phyloP scores from a whole-genome alignment of 2,888 invertebrate genomes.

The Pyrgus malvae region DNA sequence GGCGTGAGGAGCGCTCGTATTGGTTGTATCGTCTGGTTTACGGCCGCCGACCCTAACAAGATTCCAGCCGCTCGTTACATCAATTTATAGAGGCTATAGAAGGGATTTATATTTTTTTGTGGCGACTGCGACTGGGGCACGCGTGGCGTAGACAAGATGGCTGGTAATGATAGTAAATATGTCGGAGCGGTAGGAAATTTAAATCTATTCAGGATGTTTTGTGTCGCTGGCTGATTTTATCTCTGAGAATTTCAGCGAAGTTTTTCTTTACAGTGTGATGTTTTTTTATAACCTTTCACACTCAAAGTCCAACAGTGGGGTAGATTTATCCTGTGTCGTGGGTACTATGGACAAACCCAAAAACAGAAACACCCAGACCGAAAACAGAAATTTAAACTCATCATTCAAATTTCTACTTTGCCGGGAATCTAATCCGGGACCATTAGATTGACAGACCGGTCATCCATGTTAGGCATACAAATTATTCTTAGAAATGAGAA shows the following conservation, averaged over 20 bases:
- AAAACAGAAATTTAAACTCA: too few relatives aligned
- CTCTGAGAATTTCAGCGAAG: background rate
- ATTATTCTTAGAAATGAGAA: too few relatives aligned
- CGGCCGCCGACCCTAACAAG: constrained; percentile 57
- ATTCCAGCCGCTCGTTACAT: constrained; percentile 58
- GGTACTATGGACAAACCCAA: too few relatives aligned
- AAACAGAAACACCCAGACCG: too few relatives aligned
- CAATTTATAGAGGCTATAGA: constrained; percentile 68
- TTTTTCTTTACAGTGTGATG: too few relatives aligned
- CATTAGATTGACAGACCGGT: too few relatives aligned
- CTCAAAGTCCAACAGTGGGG: too few relatives aligned
- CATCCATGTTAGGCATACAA: too few relatives aligned
- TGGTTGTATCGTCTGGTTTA: constrained; percentile 43
- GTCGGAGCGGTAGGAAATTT: background rate
- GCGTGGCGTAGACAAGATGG: constrained; percentile 14
- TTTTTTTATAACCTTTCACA: too few relatives aligned
- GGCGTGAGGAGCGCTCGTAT: constrained; percentile 15
- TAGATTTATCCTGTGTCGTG: too few relatives aligned
- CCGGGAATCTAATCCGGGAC: too few relatives aligned
- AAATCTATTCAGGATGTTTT: constrained; percentile 1
- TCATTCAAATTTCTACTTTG: too few relatives aligned
- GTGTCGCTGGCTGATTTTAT: background rate
- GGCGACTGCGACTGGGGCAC: constrained; percentile 14
- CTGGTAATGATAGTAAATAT: constrained; percentile 11
- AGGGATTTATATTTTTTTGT: constrained; percentile 60